These are phyloP conservation scores for Brenthis ino DNA, from an alignment of 2,888 invertebrate genomes.

Conservation along the genomic window DNA sequence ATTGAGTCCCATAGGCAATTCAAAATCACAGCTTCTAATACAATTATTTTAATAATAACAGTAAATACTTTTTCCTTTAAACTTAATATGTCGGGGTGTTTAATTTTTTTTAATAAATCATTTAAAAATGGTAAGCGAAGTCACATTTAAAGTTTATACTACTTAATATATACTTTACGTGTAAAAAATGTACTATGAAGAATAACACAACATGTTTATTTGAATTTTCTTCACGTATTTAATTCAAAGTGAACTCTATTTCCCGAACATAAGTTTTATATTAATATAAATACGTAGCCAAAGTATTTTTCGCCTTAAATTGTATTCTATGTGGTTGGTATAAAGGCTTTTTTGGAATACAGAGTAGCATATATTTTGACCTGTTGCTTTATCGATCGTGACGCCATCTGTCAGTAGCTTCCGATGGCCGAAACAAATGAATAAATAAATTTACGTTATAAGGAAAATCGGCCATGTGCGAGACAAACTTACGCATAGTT, in stretches of 20 bases:
- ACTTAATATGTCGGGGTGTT: no score
- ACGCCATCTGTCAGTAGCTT: constrained; percentile 32
- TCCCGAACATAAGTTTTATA: constrained; percentile 4
- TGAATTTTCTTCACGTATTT: background rate
- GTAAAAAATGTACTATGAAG: constrained; percentile 7
- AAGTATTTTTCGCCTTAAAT: constrained; percentile 7
- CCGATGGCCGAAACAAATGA: constrained; percentile 12
- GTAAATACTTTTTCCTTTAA: no score
- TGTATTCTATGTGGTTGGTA: constrained; percentile 7
- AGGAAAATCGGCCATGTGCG: background rate
- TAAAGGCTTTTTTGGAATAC: background rate
- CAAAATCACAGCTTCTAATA: no score
- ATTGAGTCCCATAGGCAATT: no score
- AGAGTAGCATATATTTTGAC: constrained; percentile 1
- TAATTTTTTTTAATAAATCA: no score
- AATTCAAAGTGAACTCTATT: constrained; percentile 12
- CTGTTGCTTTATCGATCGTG: constrained; percentile 35
- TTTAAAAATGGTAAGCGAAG: no score
- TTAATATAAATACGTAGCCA: background rate
- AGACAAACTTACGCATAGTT: background rate
- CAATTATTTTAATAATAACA: no score
- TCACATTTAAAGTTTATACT: no score
- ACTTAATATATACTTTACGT: no score
- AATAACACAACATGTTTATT: background rate
- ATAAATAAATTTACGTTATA: constrained; percentile 15